Evolutionary conservation across 2,888 invertebrate genomes (phyloP).

Genomic region (Campaea margaritaria): DNA sequence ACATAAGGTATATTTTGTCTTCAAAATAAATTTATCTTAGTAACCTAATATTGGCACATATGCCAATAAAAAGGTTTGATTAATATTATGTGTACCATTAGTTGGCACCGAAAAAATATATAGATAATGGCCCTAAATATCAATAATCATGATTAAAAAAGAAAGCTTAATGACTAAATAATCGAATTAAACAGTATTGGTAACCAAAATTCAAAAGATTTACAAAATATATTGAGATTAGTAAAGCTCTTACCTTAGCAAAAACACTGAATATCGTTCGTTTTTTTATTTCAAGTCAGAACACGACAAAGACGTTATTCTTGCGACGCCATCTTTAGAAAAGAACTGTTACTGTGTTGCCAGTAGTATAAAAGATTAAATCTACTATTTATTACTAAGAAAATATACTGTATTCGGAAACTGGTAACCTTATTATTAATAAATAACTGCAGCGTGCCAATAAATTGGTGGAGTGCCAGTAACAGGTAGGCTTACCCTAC

Average conservation of each 20-base stretch:
- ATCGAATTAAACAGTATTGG: conserved; percentile 1
- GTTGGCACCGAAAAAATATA: conserved; percentile 18
- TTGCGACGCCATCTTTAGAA: conserved; percentile 5
- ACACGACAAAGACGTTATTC: not conserved
- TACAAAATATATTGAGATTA: not conserved
- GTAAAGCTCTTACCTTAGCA: too few relatives aligned
- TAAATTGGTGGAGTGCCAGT: conserved; percentile 1
- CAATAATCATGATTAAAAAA: conserved; percentile 7
- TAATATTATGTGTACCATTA: conserved; percentile 14
- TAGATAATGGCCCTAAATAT: conserved; percentile 11
- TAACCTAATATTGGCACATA: conserved; percentile 15
- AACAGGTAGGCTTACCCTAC: not conserved
- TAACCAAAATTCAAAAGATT: conserved; percentile 5
- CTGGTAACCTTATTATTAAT: not conserved
- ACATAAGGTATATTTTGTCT: conserved; percentile 8
- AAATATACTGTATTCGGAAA: conserved; percentile 2
- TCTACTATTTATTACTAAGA: conserved; percentile 2
- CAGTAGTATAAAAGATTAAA: conserved; percentile 2
- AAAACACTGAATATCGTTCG: too few relatives aligned
- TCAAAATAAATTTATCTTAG: conserved; percentile 12
- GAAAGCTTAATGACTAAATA: conserved; percentile 2
- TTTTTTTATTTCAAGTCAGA: too few relatives aligned
- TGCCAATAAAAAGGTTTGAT: conserved; percentile 18
- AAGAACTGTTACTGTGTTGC: conserved; percentile 2
- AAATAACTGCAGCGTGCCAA: not conserved